phyloP scores from a whole-genome alignment of 2,113 vertebrate species.

The Brienomyrus brachyistius region DNA sequence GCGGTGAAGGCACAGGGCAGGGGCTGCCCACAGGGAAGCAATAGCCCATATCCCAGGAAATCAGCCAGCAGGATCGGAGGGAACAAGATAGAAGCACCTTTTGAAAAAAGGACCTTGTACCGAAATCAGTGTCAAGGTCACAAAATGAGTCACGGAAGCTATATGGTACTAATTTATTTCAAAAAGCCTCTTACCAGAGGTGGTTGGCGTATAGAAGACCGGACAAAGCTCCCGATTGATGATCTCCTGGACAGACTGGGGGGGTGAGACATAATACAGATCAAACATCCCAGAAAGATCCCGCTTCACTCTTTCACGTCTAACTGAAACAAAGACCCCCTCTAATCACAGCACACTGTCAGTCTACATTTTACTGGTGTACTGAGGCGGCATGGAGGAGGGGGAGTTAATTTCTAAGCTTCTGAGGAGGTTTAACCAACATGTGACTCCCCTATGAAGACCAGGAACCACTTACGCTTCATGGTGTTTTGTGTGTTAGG shows the following conservation, averaged over 20 bases:
- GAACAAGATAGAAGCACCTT: background rate
- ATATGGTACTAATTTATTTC: background rate
- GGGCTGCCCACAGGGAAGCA: background rate
- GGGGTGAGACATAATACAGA: background rate
- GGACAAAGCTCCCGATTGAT: slow-evolving; percentile 63
- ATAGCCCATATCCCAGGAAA: background rate
- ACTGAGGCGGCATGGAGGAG: background rate
- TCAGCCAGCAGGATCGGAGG: background rate
- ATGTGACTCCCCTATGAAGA: background rate
- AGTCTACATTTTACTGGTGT: background rate
- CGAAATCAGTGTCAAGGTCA: background rate
- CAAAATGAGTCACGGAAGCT: background rate
- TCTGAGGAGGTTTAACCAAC: background rate
- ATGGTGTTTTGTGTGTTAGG: background rate
- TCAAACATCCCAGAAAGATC: background rate
- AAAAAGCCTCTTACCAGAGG: slow-evolving; percentile 53
- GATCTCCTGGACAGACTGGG: slow-evolving; percentile 50
- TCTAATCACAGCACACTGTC: background rate
- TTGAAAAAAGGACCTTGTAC: background rate
- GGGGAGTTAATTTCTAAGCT: background rate
- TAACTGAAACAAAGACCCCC: background rate
- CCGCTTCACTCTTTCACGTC: background rate
- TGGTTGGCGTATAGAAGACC: slow-evolving; percentile 54
- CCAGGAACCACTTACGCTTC: background rate
- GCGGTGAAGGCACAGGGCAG: background rate